Evolutionary conservation across 2,888 invertebrate genomes (phyloP), one percentile per base, ranked within the genome.

Genomic region (Heliconius ismenius): DNA sequence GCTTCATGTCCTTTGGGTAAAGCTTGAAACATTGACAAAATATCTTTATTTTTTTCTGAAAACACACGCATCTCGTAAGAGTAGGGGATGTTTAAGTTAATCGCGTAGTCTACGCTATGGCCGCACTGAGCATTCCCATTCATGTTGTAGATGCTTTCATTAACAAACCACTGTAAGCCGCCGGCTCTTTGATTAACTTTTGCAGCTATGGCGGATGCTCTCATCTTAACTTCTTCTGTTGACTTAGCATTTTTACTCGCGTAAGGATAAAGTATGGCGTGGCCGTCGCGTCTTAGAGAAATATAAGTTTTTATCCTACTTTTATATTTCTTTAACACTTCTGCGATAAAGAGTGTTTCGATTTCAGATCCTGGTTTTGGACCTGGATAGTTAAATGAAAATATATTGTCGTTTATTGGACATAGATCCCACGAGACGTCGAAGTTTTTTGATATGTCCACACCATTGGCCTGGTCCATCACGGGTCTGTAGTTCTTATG

Each of bases 261-360:
- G 92, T 95, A 96, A 0, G 96, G 96, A 84, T 96, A 96, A 21
- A 95, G 86, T 63, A 97, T 84, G 43, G 94, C 95, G 79, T 95
- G 95, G 2, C 97, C 97, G 82, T 95, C 96, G 7, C 96, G 95
- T 86, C 97, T 97, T 43, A 98, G 87, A 0, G 96, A 96, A 62
- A 97, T 82, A 86, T 97, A 98, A 73, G 96, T 92, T 83, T 95
- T 95, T 15, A 95, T 86, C 4, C 91, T 84, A 1, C 89, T 85
- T 39, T 92, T 91, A 65, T 95, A 87, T 10, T 92, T 89, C 15
- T 91, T 81, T 75, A 97, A 85, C 69, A 95, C 92, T 75, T 95
- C 91, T 10, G 95, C 91, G 13, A 97, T 89, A 81, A 95, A 94
- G 10, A 83, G 81, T 0, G 95, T 96, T 90, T 97, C 97, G 0